Conservation (phyloP, 2,113 vertebrate species). For the Pseudorectes ferrugineus region DNA sequence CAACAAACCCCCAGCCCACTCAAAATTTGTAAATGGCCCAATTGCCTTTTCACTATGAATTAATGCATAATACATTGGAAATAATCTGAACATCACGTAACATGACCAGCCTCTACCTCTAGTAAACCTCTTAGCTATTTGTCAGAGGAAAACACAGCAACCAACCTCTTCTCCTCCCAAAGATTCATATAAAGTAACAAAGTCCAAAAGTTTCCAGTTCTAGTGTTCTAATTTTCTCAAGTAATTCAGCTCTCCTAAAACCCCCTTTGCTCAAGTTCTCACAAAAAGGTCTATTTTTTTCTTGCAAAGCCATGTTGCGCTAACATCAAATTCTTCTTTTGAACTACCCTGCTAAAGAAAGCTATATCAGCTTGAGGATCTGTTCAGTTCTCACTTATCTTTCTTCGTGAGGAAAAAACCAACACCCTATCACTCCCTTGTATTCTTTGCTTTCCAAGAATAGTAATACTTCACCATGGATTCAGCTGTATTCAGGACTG, state of each 20-base stretch:
- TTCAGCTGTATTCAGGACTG: background rate
- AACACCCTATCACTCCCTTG: background rate
- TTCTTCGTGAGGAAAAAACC: background rate
- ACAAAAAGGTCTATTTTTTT: background rate
- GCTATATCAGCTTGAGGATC: background rate
- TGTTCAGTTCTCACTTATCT: background rate
- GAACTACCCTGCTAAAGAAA: background rate
- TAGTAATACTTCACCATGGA: background rate
- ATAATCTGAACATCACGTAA: background rate
- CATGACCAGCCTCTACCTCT: background rate
- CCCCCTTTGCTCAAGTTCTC: background rate
- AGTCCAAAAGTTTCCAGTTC: background rate
- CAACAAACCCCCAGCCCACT: background rate
- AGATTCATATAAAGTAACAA: background rate
- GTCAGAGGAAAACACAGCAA: background rate
- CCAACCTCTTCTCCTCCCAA: background rate
- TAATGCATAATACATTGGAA: background rate
- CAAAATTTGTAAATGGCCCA: background rate
- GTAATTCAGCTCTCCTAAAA: background rate
- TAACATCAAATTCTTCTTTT: background rate
- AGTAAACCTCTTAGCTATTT: background rate
- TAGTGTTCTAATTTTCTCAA: background rate
- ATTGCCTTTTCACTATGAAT: background rate
- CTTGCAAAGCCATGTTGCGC: background rate
- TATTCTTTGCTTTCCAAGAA: slow-evolving; percentile 43